Evolutionary conservation across 2,797 vertebrate genomes (phyloP).

Genomic region (Monodelphis domestica): DNA sequence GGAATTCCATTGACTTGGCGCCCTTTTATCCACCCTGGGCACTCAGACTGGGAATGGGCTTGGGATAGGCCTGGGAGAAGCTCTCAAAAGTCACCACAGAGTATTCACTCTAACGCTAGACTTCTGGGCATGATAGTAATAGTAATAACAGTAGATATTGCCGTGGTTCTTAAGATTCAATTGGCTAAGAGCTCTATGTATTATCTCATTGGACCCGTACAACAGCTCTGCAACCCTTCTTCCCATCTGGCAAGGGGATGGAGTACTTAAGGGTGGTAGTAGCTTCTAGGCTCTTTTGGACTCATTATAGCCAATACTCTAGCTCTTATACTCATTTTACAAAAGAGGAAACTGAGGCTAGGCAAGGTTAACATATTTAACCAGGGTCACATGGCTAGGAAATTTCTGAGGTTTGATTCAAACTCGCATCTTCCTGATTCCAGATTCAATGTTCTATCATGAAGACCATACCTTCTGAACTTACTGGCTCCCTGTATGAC

Average conservation of each 20-base stretch:
- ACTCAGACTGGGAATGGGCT: neutral
- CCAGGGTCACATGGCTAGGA: neutral
- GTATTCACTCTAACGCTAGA: neutral
- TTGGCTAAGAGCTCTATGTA: neutral
- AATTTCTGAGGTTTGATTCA: neutral
- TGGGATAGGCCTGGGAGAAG: neutral
- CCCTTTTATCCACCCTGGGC: neutral
- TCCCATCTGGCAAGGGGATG: neutral
- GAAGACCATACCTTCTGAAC: neutral
- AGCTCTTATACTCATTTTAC: neutral
- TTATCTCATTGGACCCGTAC: neutral
- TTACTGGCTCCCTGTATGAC: neutral
- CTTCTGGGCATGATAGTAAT: neutral
- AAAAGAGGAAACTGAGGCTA: neutral
- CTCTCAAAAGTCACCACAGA: neutral
- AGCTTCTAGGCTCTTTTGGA: neutral
- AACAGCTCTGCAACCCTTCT: neutral
- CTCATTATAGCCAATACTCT: neutral
- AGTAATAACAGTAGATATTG: neutral
- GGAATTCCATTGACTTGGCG: neutral
- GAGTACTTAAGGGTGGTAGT: neutral
- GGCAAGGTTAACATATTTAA: neutral
- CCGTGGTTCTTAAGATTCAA: neutral
- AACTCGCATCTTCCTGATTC: neutral
- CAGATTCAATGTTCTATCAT: neutral